Evolutionary conservation across 1,140 invertebrate species (phyloP), one percentile per base, ranked within the genome.

Genomic region (Danaus melanippus): DNA sequence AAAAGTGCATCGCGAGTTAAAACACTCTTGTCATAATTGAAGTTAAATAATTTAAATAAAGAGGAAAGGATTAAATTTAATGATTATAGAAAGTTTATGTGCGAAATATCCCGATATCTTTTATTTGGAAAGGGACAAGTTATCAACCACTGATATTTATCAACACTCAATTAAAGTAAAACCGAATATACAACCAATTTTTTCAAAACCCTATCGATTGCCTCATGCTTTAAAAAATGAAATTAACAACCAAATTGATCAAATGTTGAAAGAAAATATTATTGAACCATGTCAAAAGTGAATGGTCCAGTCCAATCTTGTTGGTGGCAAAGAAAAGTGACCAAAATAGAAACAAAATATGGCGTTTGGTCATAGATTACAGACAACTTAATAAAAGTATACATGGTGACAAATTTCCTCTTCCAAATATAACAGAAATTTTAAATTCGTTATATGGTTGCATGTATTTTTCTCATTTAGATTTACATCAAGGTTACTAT

Each of bases 401-500:
- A 50, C 42, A 50, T n/a, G 47, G 53, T 50, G 57, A 60, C 45
- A 54, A 46, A 42, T 60, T 60, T 46, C 48, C 56, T 9, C 45
- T 15, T 1, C 15, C 15, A 15, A 15, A 15, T 15, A 15, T 15
- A 21, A 48, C 50, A 51, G 48, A 57, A 17, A 57, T 39, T 17
- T 48, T 66, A 51, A 59, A 66, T 50, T 59, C 56, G 6, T 42
- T 66, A 50, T 62, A 59, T 10, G 80, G 83, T 46, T 68, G 74
- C 15, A 74, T 73, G 21, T 88, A 81, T 53, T 58, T 90, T 90
- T 64, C 81, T 10, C 79, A 83, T 7, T 58, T 90, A 8, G 88
- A 90, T 53, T 46, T 53, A 46, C n/a, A 45, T 44, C 40, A 59
- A 39, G 45, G 49, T 21, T 60, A 46, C 10, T 55, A 51, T 55